A percentile compares a stretch with the other conserved stretches of the same genome.
phyloP scores from a whole-genome alignment of 2,113 vertebrate species.

The Lontra canadensis region DNA sequence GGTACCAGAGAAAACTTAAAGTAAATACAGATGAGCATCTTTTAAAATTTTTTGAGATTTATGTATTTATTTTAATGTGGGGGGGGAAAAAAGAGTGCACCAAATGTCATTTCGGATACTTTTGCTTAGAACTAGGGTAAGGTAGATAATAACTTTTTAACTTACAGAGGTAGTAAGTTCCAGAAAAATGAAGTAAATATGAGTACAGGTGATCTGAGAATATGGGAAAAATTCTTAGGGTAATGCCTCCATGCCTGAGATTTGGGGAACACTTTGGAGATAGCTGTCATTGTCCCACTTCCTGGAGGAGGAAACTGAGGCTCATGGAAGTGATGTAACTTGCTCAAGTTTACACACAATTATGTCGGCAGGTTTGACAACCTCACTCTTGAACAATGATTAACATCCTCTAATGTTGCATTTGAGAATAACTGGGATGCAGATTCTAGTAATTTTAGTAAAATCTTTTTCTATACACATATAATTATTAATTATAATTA shows the following conservation, averaged over 20 bases:
- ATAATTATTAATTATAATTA: neutral
- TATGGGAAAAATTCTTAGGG: neutral
- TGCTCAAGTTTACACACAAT: neutral
- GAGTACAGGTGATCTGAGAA: neutral
- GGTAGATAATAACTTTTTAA: neutral
- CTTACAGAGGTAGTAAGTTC: neutral
- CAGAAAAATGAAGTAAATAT: neutral
- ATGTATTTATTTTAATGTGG: neutral
- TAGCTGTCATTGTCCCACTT: neutral
- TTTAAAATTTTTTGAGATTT: neutral
- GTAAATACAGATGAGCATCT: neutral
- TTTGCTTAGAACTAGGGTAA: neutral
- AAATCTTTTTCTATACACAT: neutral
- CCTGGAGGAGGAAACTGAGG: neutral
- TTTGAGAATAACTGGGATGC: neutral
- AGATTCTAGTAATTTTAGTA: neutral
- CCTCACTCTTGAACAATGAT: neutral
- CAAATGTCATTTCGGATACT: neutral
- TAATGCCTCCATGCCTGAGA: neutral
- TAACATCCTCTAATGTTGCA: too few species aligned
- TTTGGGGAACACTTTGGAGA: neutral
- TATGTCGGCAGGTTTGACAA: neutral
- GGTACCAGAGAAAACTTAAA: neutral
- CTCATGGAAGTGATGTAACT: neutral
- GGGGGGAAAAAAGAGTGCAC: neutral